These are phyloP conservation scores for Coryphaenoides rupestris DNA, from an alignment of 2,113 vertebrate genomes.

Conservation along the genomic window DNA sequence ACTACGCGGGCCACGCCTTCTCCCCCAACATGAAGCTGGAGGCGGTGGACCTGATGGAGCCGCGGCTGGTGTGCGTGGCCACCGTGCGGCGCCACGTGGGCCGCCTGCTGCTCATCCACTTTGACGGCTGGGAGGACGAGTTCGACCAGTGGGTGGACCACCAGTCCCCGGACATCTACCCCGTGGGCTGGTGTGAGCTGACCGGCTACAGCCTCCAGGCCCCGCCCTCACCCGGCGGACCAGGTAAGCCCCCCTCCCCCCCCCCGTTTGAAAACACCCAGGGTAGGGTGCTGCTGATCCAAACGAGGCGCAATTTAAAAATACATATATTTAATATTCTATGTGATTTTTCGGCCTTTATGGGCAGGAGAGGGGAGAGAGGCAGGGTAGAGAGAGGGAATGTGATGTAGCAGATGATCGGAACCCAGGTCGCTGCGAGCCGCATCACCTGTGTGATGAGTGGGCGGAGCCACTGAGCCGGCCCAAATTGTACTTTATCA, in stretches of 20 bases:
- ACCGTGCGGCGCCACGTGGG: slow-evolving; percentile 84
- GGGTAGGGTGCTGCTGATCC: not conserved
- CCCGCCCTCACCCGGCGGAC: slow-evolving; percentile 74
- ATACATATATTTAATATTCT: no score
- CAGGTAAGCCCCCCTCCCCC: no score
- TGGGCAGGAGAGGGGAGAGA: no score
- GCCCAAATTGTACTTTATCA: no score
- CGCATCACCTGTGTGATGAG: no score
- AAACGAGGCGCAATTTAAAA: not conserved
- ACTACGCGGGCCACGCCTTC: slow-evolving; percentile 86
- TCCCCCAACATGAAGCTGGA: slow-evolving; percentile 89
- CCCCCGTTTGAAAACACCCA: not conserved
- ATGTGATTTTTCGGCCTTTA: no score
- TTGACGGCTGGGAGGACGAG: slow-evolving; percentile 93
- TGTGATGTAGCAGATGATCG: no score
- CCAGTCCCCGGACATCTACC: slow-evolving; percentile 94
- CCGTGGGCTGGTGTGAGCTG: slow-evolving; percentile 93
- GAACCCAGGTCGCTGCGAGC: no score
- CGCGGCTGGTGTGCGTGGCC: slow-evolving; percentile 92
- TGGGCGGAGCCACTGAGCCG: no score
- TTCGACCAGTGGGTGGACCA: slow-evolving; percentile 98
- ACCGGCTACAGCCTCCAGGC: slow-evolving; percentile 87
- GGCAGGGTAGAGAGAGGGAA: no score
- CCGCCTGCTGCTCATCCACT: slow-evolving; percentile 90
- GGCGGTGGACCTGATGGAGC: slow-evolving; percentile 96